A percentile compares a stretch with the other conserved stretches of the same genome.
Conservation (phyloP, 2,113 vertebrate species). For the Serilophus lunatus region DNA sequence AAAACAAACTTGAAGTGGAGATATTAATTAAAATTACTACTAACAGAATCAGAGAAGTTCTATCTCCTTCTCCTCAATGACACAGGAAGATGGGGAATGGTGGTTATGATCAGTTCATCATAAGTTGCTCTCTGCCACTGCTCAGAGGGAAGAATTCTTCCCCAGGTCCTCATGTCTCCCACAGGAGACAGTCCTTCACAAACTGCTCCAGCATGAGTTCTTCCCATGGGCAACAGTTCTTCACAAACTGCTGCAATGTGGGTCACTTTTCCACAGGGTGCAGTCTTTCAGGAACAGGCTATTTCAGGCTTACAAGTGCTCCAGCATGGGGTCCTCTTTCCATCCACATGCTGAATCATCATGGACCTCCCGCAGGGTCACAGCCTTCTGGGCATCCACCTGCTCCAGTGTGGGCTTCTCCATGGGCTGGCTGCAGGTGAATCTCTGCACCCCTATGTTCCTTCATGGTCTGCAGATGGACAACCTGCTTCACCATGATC, state of each 20-base stretch:
- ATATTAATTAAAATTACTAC: no score
- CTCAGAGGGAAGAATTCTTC: neutral
- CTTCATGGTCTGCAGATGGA: neutral
- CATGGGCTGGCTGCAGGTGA: neutral
- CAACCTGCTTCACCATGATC: neutral
- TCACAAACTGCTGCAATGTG: neutral
- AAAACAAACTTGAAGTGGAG: no score
- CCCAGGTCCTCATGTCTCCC: neutral
- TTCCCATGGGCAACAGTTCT: neutral
- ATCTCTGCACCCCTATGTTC: no score
- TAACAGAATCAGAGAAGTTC: no score
- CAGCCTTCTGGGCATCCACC: neutral
- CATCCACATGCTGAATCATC: no score
- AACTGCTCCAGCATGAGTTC: neutral
- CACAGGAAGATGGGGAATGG: no score
- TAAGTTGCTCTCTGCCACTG: no score
- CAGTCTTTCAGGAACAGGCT: neutral
- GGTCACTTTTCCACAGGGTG: neutral
- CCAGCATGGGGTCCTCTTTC: no score
- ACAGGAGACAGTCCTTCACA: neutral
- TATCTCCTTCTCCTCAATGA: no score
- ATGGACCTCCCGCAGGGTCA: neutral
- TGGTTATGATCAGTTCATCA: no score
- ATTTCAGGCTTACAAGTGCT: neutral
- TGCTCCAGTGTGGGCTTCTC: neutral